These are phyloP conservation scores for Calliphora vicina DNA, from an alignment of 1,140 invertebrate genomes.

Conservation along the genomic window DNA sequence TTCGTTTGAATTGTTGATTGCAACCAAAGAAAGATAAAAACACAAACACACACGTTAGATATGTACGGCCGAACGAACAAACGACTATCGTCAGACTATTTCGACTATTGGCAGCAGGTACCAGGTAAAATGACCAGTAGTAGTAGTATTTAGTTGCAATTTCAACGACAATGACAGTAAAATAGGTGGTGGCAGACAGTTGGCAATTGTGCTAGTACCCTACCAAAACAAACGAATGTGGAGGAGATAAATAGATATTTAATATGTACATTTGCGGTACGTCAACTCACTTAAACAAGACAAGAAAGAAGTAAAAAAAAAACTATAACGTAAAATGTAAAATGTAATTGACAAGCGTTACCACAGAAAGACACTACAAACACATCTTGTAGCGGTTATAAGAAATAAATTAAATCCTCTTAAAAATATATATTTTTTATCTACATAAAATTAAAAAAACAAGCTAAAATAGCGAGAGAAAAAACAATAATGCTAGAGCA, in stretches of 20 bases:
- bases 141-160: too few relatives aligned
- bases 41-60: neutral
- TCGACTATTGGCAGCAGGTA: neutral
- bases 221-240: too few relatives aligned
- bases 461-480: too few relatives aligned
- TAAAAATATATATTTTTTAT: neutral
- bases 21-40: neutral
- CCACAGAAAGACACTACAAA: neutral
- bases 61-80: too few relatives aligned
- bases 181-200: conserved; percentile 10
- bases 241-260: neutral
- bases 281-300: neutral
- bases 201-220: neutral
- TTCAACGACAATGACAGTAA: neutral
- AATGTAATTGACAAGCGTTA: neutral
- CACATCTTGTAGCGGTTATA: too few relatives aligned
- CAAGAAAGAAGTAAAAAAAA: too few relatives aligned
- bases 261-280: neutral
- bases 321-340: too few relatives aligned
- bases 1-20: neutral
- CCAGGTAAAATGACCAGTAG: neutral
- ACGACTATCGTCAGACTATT: neutral
- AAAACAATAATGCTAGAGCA: neutral
- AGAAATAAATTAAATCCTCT: neutral
- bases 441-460: neutral